phyloP scores from a whole-genome alignment of 2,888 invertebrate genomes.

The Mechanitis messenoides region DNA sequence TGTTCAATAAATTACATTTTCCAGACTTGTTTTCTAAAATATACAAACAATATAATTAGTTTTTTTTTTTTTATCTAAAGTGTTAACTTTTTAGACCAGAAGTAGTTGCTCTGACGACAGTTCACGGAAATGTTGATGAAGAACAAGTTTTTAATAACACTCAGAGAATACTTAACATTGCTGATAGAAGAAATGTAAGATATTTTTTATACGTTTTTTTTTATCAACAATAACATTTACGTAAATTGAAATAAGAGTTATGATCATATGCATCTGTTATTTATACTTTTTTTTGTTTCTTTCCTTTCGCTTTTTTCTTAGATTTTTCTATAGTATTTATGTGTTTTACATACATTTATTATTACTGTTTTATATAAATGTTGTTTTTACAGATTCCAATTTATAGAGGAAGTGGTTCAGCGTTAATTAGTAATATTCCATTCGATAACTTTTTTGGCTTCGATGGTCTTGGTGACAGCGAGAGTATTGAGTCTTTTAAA shows the following conservation, averaged over 20 bases:
- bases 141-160: constrained; percentile 35
- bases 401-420: constrained; percentile 73
- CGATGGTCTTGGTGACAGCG: constrained; percentile 63
- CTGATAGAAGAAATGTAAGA: constrained; percentile 34
- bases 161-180: constrained; percentile 36
- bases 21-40: too few species aligned
- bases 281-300: too few species aligned
- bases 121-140: constrained; percentile 38
- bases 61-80: too few species aligned
- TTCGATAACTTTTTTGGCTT: constrained; percentile 65
- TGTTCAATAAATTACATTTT: too few species aligned
- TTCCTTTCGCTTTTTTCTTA: too few species aligned
- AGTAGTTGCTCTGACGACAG: constrained; percentile 37
- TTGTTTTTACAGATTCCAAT: constrained; percentile 75
- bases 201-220: constrained; percentile 36
- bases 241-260: too few species aligned
- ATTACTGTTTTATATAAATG: too few species aligned
- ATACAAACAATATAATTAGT: too few species aligned
- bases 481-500: constrained; percentile 75
- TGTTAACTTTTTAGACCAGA: constrained; percentile 32
- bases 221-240: too few species aligned
- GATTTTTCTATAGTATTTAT: too few species aligned
- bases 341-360: too few species aligned
- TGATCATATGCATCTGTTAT: too few species aligned
- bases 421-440: constrained; percentile 45